Evolutionary conservation across 1,140 invertebrate species (phyloP).

Genomic region (Babylonia areolata): DNA sequence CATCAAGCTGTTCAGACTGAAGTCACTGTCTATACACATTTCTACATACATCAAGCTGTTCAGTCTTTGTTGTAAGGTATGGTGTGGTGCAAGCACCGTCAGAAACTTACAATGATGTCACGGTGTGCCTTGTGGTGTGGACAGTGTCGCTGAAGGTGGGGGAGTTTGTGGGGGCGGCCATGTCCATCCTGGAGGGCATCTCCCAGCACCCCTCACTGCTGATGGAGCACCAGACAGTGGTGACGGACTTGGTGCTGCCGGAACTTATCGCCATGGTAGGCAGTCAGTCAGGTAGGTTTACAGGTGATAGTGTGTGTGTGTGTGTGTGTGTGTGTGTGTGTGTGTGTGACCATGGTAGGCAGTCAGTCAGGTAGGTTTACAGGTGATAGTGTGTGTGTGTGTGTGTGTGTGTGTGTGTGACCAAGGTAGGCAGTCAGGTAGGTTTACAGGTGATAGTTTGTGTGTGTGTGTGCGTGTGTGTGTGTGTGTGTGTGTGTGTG

Average conservation of each 20-base stretch:
- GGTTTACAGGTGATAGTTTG: too few relatives aligned
- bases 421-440: too few relatives aligned
- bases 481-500: too few relatives aligned
- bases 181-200: conserved; percentile 70
- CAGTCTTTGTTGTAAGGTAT: too few relatives aligned
- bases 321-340: not conserved
- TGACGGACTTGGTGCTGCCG: conserved; percentile 67
- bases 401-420: too few relatives aligned
- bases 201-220: conserved; percentile 72
- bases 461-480: too few relatives aligned
- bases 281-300: conserved; percentile 70
- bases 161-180: conserved; percentile 70
- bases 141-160: conserved; percentile 60
- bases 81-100: too few relatives aligned
- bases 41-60: too few relatives aligned
- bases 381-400: too few relatives aligned
- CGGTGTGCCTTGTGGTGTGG: not conserved
- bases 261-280: conserved; percentile 65
- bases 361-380: not conserved
- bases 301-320: not conserved
- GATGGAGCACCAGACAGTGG: conserved; percentile 62
- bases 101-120: not conserved
- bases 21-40: too few relatives aligned
- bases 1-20: too few relatives aligned
- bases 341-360: not conserved